Percentiles rank a stretch among this genome's conserved stretches.
These are phyloP conservation scores for Leptoteleia sp. DNA, from an alignment of 1,140 invertebrate genomes.

Conservation along the genomic window DNA sequence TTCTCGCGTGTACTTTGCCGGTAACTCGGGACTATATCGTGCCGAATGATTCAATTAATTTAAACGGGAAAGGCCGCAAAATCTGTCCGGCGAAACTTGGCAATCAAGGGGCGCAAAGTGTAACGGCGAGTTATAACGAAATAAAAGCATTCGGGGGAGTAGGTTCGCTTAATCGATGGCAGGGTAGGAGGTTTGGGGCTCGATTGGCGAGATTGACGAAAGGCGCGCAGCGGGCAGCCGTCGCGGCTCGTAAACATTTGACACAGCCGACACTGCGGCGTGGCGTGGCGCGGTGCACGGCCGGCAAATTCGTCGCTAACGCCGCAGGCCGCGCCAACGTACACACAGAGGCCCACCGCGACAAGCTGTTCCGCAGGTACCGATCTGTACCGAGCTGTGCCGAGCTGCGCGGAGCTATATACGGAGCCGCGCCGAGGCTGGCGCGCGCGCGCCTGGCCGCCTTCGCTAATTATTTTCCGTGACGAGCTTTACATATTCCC, in stretches of 20 bases:
- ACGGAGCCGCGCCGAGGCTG: too few relatives aligned
- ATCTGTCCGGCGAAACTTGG: slow-evolving; percentile 1
- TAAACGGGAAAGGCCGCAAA: slow-evolving; percentile 1
- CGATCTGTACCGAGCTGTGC: too few relatives aligned
- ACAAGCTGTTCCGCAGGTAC: slow-evolving; percentile 49
- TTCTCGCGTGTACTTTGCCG: slow-evolving; percentile 4
- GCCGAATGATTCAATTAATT: slow-evolving; percentile 11
- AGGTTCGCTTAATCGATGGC: slow-evolving; percentile 38
- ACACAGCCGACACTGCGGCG: slow-evolving; percentile 42
- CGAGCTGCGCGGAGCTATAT: too few relatives aligned
- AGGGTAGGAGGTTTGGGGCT: slow-evolving; percentile 25
- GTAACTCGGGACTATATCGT: slow-evolving; percentile 1
- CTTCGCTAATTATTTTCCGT: slow-evolving; percentile 70
- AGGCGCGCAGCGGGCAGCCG: slow-evolving; percentile 35
- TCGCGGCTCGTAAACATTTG: slow-evolving; percentile 63
- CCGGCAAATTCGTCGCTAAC: slow-evolving; percentile 63
- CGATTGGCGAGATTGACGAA: slow-evolving; percentile 48
- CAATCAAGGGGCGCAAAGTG: slow-evolving; percentile 8
- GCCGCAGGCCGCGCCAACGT: slow-evolving; percentile 37
- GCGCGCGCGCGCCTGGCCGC: too few relatives aligned
- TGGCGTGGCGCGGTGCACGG: slow-evolving; percentile 29
- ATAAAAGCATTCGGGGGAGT: slow-evolving; percentile 10
- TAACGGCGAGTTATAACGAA: too few relatives aligned
- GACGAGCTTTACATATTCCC: slow-evolving; percentile 65
- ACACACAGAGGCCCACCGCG: slow-evolving; percentile 52